Base-by-base conservation (phyloP, 2,113 vertebrate genomes). In the Cololabis saira region DNA sequence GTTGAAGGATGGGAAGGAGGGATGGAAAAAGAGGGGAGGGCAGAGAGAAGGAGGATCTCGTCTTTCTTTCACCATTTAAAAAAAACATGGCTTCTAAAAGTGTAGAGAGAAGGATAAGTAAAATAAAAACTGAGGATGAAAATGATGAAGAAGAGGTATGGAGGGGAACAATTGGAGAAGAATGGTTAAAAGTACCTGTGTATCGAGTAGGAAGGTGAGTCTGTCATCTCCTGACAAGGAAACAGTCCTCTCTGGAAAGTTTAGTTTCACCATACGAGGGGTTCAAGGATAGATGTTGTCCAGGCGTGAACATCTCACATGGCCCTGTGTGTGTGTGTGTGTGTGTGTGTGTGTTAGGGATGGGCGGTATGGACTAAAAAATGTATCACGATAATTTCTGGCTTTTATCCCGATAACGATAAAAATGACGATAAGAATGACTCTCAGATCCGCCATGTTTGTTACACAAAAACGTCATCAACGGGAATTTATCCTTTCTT, bases 191-290 rank as follows among this genome's bases (percentile, higher is more conserved):
- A 65, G 73, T 66, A 87, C 84, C 78, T 87, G 79, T 87, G 86
- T 70, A 77, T 57, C 50, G 68, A 78, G 57, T 81, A 81, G 80
- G 82, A 78, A 79, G 83, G 67, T 70, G 82, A 85, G 76, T 88
- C 78, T 78, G 87, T 87, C 90, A 83, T 89, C 78, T 77, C 57
- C 63, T 82, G 82, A 74, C 76, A 67, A 55, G 63, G 67, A 37
- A 37, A 11, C 3, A 11, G 10, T 7, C 1, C 64, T 58, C 83
- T 91, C 89, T 89, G 84, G 77, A 54, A 78, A 76, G 81, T 84
- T 89, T 89, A 90, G 90, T 91, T 91, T 91, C 90, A 89, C 74
- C 77, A 45, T 74, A 66, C 53, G 67, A 58, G 68, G 48, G 71
- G 48, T 48, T 71, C 19, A 6, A 57, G 71, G 74, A 78, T 77